Conservation (phyloP, 2,113 vertebrate species). For the Montifringilla adamsi region DNA sequence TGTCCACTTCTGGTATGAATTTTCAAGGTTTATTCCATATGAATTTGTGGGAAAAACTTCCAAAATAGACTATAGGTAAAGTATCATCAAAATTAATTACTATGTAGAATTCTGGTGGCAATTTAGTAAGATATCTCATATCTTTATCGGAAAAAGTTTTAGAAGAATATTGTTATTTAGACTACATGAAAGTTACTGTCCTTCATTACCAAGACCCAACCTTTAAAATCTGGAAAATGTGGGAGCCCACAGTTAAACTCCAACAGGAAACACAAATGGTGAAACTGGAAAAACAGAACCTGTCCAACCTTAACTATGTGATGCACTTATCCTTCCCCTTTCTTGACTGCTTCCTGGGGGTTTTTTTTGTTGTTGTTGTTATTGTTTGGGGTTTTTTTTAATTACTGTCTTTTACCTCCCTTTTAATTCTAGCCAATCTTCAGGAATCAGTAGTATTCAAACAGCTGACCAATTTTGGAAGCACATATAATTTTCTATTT, state of each 20-base stretch:
- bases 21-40: neutral
- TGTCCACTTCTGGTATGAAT: neutral
- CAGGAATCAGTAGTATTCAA: neutral
- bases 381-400: neutral
- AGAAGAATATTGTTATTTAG: neutral
- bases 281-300: neutral
- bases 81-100: neutral
- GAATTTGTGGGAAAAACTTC: neutral
- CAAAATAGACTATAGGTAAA: neutral
- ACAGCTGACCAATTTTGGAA: neutral
- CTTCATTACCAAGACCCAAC: neutral
- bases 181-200: neutral
- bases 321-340: accelerated
- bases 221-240: neutral
- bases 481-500: neutral
- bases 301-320: neutral
- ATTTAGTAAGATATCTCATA: neutral
- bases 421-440: neutral
- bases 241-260: neutral
- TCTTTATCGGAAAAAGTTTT: neutral
- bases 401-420: neutral
- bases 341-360: neutral
- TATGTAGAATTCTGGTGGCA: neutral
- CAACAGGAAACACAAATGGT: neutral
- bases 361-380: neutral